phyloP scores from a whole-genome alignment of 2,113 vertebrate genomes.

The Nothobranchius kuhntae region DNA sequence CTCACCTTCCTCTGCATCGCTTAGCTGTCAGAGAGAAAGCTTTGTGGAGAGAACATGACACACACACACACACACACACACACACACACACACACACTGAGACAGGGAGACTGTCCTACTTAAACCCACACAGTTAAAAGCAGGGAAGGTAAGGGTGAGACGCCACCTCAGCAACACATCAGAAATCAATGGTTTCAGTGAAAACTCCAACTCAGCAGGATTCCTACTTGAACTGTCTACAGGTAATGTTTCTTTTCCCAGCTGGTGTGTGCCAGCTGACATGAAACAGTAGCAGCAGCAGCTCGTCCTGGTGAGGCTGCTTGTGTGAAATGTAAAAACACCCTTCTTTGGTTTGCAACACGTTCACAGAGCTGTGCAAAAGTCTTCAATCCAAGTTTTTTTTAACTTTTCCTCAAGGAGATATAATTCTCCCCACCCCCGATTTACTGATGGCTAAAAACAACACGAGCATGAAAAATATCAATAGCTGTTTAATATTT shows the following conservation, averaged over 20 bases:
- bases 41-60: too few species aligned
- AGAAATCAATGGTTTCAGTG: constrained; percentile 19
- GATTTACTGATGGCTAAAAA: too few species aligned
- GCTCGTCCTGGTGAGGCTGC: not conserved
- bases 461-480: too few species aligned
- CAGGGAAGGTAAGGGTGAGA: not conserved
- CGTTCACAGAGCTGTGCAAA: too few species aligned
- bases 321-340: not conserved
- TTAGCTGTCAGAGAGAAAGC: too few species aligned
- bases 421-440: too few species aligned
- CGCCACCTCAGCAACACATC: constrained; percentile 1
- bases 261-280: not conserved
- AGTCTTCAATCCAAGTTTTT: too few species aligned
- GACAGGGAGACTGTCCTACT: not conserved
- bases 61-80: too few species aligned
- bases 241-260: constrained; percentile 25
- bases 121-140: not conserved
- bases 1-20: too few species aligned
- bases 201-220: constrained; percentile 7
- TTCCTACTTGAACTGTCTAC: constrained; percentile 13
- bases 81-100: too few species aligned
- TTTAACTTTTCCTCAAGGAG: too few species aligned
- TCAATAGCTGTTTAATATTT: too few species aligned
- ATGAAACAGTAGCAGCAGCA: constrained; percentile 7
- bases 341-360: not conserved